A percentile compares a stretch with the other conserved stretches of the same genome.
phyloP scores from a whole-genome alignment of 2,797 vertebrate species.

The Hylomyscus alleni region DNA sequence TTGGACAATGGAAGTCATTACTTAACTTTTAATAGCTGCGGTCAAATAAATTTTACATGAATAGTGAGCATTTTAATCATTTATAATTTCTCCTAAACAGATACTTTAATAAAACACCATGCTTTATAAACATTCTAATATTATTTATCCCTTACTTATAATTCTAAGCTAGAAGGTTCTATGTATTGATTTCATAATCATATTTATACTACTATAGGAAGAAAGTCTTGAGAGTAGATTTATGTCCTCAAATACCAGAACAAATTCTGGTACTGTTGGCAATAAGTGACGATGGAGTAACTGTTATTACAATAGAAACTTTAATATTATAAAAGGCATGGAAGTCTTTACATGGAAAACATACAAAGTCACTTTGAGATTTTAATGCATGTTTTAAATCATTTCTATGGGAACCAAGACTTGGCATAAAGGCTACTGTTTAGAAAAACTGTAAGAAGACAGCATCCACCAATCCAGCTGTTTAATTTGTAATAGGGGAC shows the following conservation, averaged over 20 bases:
- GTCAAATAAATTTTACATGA: constrained; percentile 20
- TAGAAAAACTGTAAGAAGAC: constrained; percentile 84
- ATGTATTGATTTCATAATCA: neutral
- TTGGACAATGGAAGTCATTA: neutral
- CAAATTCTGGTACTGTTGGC: neutral
- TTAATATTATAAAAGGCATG: constrained; percentile 32
- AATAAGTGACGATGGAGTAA: constrained; percentile 43
- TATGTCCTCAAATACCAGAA: neutral
- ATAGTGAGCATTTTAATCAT: neutral
- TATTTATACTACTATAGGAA: neutral
- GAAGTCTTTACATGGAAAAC: constrained; percentile 49
- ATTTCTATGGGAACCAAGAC: constrained; percentile 88
- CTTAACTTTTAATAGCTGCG: neutral
- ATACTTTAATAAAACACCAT: constrained; percentile 21
- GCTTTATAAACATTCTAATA: constrained; percentile 30
- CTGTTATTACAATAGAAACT: constrained; percentile 36
- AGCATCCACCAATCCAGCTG: constrained; percentile 85
- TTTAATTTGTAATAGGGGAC: constrained; percentile 78
- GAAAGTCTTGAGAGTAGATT: neutral
- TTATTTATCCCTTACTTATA: constrained; percentile 38
- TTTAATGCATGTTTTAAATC: constrained; percentile 83
- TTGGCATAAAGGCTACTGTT: constrained; percentile 78
- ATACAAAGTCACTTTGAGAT: constrained; percentile 66
- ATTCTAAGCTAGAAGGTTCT: constrained; percentile 34
- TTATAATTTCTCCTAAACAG: constrained; percentile 13